phyloP scores from a whole-genome alignment of 2,797 vertebrate species.

The Enteromius mattozi region DNA sequence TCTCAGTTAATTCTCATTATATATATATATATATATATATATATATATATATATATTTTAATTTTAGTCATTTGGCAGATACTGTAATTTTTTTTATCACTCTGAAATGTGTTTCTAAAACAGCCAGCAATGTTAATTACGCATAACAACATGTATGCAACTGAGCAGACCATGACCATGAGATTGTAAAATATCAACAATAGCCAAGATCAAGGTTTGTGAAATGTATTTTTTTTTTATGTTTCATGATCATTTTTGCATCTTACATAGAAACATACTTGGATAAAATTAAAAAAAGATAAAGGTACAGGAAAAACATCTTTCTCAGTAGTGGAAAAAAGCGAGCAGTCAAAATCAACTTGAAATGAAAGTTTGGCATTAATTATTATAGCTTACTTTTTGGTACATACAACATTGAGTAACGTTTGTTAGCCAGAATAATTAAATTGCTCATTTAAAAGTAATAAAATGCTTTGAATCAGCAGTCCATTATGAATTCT shows the following conservation, averaged over 20 bases:
- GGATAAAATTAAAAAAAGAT: not conserved
- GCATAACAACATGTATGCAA: not conserved
- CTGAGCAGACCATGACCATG: not conserved
- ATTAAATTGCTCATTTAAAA: not conserved
- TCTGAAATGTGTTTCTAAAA: not conserved
- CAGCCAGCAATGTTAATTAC: not conserved
- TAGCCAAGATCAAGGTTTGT: slow-evolving; percentile 8
- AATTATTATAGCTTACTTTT: slow-evolving; percentile 11
- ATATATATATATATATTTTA: not conserved
- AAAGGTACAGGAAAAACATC: not conserved
- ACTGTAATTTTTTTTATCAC: not conserved
- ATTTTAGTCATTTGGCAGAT: no score
- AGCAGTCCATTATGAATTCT: not conserved
- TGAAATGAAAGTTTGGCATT: slow-evolving; percentile 5
- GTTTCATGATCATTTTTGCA: slow-evolving; percentile 8
- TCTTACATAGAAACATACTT: slow-evolving; percentile 26
- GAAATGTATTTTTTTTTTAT: slow-evolving; percentile 31
- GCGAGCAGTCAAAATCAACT: slow-evolving; percentile 1
- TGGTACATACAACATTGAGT: slow-evolving; percentile 24
- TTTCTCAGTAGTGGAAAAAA: not conserved
- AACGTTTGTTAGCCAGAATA: not conserved
- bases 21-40: not conserved
- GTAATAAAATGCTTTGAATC: not conserved
- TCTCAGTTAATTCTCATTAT: no score
- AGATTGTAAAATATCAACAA: slow-evolving; percentile 16